phyloP scores from a whole-genome alignment of 2,797 vertebrate species.

The Rhyacichthys aspro region DNA sequence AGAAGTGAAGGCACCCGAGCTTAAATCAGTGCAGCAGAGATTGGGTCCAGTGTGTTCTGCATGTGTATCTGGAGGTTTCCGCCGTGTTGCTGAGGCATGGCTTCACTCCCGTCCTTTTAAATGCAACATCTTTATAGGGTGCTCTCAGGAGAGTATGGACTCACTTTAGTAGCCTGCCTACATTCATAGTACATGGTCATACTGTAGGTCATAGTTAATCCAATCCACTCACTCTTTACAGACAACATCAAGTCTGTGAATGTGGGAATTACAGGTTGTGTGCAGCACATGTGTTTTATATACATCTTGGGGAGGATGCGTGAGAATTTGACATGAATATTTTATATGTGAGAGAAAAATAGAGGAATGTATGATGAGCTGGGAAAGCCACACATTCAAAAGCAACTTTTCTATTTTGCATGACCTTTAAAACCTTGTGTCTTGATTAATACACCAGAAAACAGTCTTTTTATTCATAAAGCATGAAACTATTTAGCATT shows the following conservation, averaged over 20 bases:
- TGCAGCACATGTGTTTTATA: background rate
- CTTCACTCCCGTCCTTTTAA: conserved; percentile 27
- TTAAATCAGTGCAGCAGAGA: conserved; percentile 63
- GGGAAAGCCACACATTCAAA: conserved; percentile 25
- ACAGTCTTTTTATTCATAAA: background rate
- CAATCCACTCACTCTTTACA: background rate
- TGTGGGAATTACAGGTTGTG: background rate
- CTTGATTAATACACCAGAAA: conserved; percentile 11
- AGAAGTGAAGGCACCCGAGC: conserved; percentile 42
- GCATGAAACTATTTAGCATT: conserved; percentile 28
- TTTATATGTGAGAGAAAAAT: conserved; percentile 47
- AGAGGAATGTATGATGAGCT: conserved; percentile 35
- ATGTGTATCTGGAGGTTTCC: conserved; percentile 55
- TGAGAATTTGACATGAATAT: conserved; percentile 55
- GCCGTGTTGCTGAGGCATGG: conserved; percentile 28
- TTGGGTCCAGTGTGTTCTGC: conserved; percentile 48
- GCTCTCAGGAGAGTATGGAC: conserved; percentile 28
- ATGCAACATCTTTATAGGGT: conserved; percentile 32
- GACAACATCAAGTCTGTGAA: background rate
- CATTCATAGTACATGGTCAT: conserved; percentile 24
- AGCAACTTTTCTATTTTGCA: conserved; percentile 32
- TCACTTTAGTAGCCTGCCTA: conserved; percentile 17
- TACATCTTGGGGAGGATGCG: background rate
- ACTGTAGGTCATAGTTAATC: conserved; percentile 10
- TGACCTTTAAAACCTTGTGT: conserved; percentile 18